phyloP scores from a whole-genome alignment of 2,888 invertebrate species.

The Hoplodrina blanda region DNA sequence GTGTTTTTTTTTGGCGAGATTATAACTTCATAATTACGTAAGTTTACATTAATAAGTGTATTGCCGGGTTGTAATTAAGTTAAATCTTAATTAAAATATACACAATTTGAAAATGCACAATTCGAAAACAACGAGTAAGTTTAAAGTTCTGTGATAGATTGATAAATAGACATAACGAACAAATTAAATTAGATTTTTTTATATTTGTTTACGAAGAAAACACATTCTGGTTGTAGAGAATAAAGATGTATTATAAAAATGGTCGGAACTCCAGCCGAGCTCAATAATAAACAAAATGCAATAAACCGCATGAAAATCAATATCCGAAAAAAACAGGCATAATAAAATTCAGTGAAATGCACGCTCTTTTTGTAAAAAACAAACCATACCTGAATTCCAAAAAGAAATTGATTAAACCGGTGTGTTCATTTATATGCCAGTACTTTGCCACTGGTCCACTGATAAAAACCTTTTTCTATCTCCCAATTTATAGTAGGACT shows the following conservation, averaged over 20 bases:
- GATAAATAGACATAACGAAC: too few species aligned
- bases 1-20: background rate
- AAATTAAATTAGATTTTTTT: too few species aligned
- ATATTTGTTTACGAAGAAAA: too few species aligned
- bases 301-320: background rate
- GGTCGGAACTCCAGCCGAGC: background rate
- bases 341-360: conserved; percentile 18
- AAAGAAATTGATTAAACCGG: conserved; percentile 47
- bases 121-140: too few species aligned
- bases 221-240: too few species aligned
- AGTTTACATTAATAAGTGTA: background rate
- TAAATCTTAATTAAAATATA: too few species aligned
- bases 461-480: conserved; percentile 57
- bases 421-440: conserved; percentile 49
- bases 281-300: background rate
- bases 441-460: conserved; percentile 39
- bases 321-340: conserved; percentile 7
- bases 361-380: conserved; percentile 11
- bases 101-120: too few species aligned
- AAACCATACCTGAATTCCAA: conserved; percentile 39
- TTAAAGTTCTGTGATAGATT: too few species aligned
- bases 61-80: background rate
- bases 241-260: too few species aligned
- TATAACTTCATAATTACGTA: background rate
- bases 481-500: conserved; percentile 47